phyloP scores from a whole-genome alignment of 2,113 vertebrate genomes.

The Trogon surrucura region DNA sequence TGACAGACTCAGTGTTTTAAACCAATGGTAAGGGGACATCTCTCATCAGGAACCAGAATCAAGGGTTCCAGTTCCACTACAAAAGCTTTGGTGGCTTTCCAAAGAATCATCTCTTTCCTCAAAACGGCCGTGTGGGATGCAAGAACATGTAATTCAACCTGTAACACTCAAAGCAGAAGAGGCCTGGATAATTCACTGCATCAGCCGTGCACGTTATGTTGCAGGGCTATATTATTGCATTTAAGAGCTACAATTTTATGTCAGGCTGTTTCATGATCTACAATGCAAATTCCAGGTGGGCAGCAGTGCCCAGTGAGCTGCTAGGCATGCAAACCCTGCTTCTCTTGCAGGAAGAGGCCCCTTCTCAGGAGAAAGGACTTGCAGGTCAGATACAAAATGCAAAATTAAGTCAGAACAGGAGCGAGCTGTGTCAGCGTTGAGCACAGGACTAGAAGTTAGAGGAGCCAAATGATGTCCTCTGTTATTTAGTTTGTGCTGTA shows the following conservation, averaged over 20 bases:
- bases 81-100: neutral
- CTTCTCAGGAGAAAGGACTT: neutral
- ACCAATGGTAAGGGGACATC: no score
- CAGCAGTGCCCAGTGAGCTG: neutral
- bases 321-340: neutral
- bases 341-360: neutral
- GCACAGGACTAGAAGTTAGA: neutral
- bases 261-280: neutral
- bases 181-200: neutral
- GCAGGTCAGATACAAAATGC: neutral
- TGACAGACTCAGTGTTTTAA: neutral
- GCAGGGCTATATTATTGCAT: neutral
- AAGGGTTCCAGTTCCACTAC: neutral
- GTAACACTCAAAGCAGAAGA: neutral
- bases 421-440: rapidly evolving
- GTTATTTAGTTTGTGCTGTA: neutral
- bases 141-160: neutral
- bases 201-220: rapidly evolving
- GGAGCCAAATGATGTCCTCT: neutral
- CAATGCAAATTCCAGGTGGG: neutral
- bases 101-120: neutral
- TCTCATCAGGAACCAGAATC: neutral
- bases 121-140: neutral
- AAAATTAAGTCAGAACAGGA: neutral
- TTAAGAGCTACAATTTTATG: neutral